Evolutionary conservation across 2,797 vertebrate species (phyloP).

Genomic region (Threskiornis aethiopicus): DNA sequence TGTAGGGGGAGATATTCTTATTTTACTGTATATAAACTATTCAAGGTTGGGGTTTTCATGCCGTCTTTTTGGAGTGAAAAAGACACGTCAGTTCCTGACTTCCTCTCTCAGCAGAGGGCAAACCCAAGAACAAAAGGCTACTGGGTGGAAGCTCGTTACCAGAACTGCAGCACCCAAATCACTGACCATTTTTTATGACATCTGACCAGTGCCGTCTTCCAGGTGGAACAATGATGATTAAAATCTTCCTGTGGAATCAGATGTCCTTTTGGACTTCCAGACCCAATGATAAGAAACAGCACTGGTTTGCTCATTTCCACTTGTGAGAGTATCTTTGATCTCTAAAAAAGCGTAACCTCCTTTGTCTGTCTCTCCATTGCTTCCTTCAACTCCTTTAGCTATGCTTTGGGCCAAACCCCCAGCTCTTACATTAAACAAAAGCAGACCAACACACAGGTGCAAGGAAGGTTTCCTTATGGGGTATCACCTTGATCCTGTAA

Average conservation of each 20-base stretch:
- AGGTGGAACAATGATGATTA: neutral
- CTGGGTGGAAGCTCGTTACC: neutral
- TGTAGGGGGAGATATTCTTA: neutral
- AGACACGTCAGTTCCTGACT: neutral
- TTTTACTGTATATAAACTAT: neutral
- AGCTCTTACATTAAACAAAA: neutral
- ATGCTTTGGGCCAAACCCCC: neutral
- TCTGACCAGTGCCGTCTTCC: neutral
- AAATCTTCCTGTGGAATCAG: neutral
- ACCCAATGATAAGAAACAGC: neutral
- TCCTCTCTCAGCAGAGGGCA: neutral
- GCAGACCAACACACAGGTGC: neutral
- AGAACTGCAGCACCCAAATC: neutral
- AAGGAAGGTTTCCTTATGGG: neutral
- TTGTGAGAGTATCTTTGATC: neutral
- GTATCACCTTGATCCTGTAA: neutral
- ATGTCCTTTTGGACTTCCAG: neutral
- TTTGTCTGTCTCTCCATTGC: neutral
- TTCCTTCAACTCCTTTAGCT: neutral
- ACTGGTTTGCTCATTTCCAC: neutral
- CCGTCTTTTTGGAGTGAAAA: neutral
- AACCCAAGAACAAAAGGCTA: neutral
- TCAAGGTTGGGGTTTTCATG: neutral
- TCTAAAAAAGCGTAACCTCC: fast-evolving
- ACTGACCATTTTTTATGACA: neutral